phyloP scores from a whole-genome alignment of 2,888 invertebrate genomes.

The Perdita meconis region DNA sequence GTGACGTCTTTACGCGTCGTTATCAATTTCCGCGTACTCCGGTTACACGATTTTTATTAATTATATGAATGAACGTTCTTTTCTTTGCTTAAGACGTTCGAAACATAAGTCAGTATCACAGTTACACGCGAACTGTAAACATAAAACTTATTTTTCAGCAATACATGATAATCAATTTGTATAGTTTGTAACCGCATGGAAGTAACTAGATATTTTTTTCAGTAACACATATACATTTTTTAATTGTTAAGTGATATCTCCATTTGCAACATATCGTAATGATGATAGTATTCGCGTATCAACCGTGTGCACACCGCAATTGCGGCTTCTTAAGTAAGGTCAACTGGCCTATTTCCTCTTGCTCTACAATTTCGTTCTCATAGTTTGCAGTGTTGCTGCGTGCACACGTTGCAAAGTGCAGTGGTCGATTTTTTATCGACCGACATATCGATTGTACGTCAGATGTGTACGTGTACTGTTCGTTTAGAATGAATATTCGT shows the following conservation, averaged over 20 bases:
- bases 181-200: neutral
- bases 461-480: neutral
- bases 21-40: neutral
- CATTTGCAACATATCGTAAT: conserved; percentile 7
- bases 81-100: neutral
- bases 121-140: no score
- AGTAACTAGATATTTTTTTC: neutral
- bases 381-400: conserved; percentile 7
- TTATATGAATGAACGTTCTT: neutral
- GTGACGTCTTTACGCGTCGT: neutral
- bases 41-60: neutral
- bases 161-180: no score
- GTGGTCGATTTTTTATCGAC: neutral
- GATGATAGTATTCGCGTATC: conserved; percentile 16
- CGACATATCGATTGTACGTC: neutral
- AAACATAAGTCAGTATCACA: neutral
- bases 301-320: conserved; percentile 6
- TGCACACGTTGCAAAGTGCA: neutral
- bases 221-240: neutral
- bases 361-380: conserved; percentile 15
- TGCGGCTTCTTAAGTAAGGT: conserved; percentile 37
- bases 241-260: neutral
- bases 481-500: neutral
- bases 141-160: no score
- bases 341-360: conserved; percentile 38